Evolutionary conservation across 2,888 invertebrate species (phyloP).

Genomic region (Cephus spinipes): DNA sequence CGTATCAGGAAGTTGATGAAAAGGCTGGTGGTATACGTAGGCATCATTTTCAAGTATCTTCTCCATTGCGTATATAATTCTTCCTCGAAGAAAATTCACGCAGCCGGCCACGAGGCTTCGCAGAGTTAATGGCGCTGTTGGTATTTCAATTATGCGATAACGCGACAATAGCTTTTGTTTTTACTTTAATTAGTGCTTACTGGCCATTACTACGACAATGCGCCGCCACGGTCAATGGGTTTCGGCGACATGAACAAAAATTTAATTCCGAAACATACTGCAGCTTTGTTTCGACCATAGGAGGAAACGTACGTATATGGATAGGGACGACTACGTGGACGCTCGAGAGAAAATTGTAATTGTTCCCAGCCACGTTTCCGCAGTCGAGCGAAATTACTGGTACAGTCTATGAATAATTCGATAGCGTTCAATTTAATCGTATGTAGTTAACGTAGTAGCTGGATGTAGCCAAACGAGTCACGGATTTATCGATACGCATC

Average conservation of each 20-base stretch:
- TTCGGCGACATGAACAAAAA: not conserved
- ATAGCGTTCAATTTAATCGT: not conserved
- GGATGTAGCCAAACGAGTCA: not conserved
- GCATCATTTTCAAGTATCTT: not conserved
- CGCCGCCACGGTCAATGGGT: not conserved
- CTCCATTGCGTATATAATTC: not conserved
- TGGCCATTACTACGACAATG: conserved; percentile 12
- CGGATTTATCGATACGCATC: not conserved
- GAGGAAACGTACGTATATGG: not conserved
- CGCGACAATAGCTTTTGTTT: conserved; percentile 31
- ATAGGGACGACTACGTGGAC: not conserved
- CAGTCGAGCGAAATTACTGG: not conserved
- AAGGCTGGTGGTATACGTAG: not conserved
- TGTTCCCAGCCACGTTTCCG: not conserved
- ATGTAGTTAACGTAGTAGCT: not conserved
- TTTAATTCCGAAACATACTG: not conserved
- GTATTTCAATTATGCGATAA: conserved; percentile 35
- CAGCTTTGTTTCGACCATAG: not conserved
- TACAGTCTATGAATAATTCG: not conserved
- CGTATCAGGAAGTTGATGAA: not conserved
- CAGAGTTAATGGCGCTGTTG: conserved; percentile 7
- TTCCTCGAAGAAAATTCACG: not conserved
- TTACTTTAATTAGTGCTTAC: conserved; percentile 26
- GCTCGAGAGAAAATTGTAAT: not conserved
- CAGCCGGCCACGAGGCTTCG: not conserved